These are phyloP conservation scores for Ptilodon capucinus DNA, from an alignment of 2,888 invertebrate species.

Conservation along the genomic window DNA sequence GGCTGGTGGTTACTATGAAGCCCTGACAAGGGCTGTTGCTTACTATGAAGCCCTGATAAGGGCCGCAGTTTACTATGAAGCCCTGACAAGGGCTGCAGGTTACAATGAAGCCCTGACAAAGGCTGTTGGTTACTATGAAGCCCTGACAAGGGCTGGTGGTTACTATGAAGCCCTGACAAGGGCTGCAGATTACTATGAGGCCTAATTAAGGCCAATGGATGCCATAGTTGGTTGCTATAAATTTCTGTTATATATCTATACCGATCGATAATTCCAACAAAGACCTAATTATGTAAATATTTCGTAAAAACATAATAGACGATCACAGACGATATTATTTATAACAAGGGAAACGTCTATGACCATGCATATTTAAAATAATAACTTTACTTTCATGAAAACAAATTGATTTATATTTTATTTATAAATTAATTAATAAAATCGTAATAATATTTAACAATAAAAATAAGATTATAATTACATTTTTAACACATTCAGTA, in stretches of 20 bases:
- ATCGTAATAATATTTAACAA: neutral
- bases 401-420: neutral
- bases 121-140: neutral
- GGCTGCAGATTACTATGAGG: too few relatives aligned
- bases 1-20: neutral
- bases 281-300: too few relatives aligned
- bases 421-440: neutral
- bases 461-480: neutral
- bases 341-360: too few relatives aligned
- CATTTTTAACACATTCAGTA: constrained; percentile 33
- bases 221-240: too few relatives aligned
- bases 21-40: constrained; percentile 5
- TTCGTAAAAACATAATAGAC: too few relatives aligned
- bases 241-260: too few relatives aligned
- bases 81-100: constrained; percentile 1
- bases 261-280: too few relatives aligned
- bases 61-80: constrained; percentile 5
- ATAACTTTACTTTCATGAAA: neutral
- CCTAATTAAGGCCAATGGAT: too few relatives aligned
- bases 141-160: neutral
- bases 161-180: neutral
- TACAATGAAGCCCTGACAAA: constrained; percentile 7
- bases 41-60: constrained; percentile 6
- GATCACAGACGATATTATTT: too few relatives aligned
- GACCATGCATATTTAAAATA: neutral